Evolutionary conservation across 2,888 invertebrate species (phyloP).

Genomic region (Anthophora plumipes): DNA sequence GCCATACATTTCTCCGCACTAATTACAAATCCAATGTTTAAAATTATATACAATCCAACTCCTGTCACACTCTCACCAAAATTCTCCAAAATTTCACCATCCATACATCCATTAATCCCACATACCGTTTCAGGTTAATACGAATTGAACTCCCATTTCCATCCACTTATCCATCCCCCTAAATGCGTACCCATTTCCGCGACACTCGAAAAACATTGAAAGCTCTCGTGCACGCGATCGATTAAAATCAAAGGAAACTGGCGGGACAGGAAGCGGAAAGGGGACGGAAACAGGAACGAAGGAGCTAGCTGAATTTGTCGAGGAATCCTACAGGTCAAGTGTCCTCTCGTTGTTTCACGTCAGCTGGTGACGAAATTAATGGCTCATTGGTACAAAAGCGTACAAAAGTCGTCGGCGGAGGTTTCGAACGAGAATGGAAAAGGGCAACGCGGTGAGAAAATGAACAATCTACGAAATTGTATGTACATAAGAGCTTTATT

Average conservation of each 20-base stretch:
- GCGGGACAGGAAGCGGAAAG: not conserved
- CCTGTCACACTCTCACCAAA: not conserved
- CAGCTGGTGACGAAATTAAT: slow-evolving; percentile 26
- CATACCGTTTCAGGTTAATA: not conserved
- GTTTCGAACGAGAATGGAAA: not conserved
- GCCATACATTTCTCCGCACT: no score
- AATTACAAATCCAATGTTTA: no score
- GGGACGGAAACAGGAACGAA: not conserved
- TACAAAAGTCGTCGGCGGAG: slow-evolving; percentile 3
- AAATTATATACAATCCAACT: no score
- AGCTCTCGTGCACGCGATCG: slow-evolving; percentile 12
- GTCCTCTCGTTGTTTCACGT: slow-evolving; percentile 25
- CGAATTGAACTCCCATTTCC: slow-evolving; percentile 10
- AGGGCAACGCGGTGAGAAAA: slow-evolving; percentile 1
- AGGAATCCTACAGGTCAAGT: not conserved
- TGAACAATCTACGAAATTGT: not conserved
- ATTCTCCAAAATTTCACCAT: not conserved
- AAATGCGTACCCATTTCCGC: not conserved
- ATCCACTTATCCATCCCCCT: slow-evolving; percentile 2
- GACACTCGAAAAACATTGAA: slow-evolving; percentile 6
- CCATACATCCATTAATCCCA: not conserved
- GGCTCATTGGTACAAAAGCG: slow-evolving; percentile 18
- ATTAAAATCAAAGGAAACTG: slow-evolving; percentile 22
- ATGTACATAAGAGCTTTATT: not conserved
- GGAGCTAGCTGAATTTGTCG: not conserved